These are phyloP conservation scores for Rynchops niger DNA, from an alignment of 2,113 vertebrate genomes.

Conservation along the genomic window DNA sequence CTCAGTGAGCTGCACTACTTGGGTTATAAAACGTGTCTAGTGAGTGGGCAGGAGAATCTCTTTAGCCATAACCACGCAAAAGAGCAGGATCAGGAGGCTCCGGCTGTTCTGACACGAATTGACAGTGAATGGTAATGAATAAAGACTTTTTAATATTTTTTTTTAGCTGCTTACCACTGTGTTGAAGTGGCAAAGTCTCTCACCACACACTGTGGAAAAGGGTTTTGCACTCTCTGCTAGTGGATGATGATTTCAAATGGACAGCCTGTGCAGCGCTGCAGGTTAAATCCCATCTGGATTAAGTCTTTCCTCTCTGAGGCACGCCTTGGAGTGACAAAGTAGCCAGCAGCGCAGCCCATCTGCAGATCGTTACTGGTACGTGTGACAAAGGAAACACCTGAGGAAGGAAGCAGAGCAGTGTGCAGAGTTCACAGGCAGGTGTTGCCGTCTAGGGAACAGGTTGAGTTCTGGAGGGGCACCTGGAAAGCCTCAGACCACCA, in stretches of 20 bases:
- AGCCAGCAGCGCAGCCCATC: slow-evolving; percentile 34
- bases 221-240: neutral
- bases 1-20: neutral
- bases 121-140: neutral
- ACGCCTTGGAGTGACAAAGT: neutral
- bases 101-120: neutral
- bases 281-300: slow-evolving; percentile 38
- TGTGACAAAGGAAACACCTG: slow-evolving; percentile 60
- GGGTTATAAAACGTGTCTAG: slow-evolving; percentile 7
- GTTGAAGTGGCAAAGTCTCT: neutral
- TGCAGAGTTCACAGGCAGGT: slow-evolving; percentile 15
- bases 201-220: neutral
- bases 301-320: slow-evolving; percentile 30
- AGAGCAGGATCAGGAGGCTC: neutral
- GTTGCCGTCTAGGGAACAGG: slow-evolving; percentile 21
- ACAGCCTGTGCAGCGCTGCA: neutral
- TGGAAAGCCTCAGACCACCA: slow-evolving; percentile 46
- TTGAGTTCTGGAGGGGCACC: slow-evolving; percentile 5
- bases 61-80: neutral
- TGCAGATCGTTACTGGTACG: slow-evolving; percentile 34
- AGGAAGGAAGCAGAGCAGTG: neutral
- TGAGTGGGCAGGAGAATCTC: neutral
- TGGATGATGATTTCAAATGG: neutral
- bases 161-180: neutral
- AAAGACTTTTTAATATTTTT: neutral